Evolutionary conservation across 2,797 vertebrate genomes (phyloP).

Genomic region (Muscicapa striata): DNA sequence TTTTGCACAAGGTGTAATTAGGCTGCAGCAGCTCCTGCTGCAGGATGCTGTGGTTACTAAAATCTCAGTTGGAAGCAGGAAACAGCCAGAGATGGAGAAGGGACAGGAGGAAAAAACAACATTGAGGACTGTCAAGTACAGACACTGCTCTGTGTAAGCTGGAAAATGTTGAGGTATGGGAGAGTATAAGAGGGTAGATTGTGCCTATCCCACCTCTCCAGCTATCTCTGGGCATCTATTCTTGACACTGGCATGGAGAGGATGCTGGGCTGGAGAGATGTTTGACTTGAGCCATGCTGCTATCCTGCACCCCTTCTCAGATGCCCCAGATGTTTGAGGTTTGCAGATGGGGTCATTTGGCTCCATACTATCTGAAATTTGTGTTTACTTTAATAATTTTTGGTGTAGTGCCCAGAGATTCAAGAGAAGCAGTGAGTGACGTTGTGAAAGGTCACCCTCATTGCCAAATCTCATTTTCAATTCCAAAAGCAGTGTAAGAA

Average conservation of each 20-base stretch:
- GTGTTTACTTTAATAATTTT: neutral
- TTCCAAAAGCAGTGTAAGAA: neutral
- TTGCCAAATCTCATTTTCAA: slow-evolving; percentile 12
- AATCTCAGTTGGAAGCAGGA: neutral
- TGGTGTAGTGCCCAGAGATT: neutral
- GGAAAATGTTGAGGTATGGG: neutral
- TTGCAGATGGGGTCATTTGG: neutral
- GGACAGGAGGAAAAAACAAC: neutral
- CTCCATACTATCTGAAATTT: neutral
- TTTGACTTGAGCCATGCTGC: neutral
- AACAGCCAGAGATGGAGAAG: neutral
- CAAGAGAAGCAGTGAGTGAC: neutral
- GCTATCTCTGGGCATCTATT: neutral
- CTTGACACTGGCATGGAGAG: neutral
- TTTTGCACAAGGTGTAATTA: neutral
- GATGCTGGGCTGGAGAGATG: neutral
- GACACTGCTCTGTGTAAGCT: neutral
- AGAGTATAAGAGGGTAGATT: neutral
- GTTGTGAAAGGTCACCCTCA: neutral
- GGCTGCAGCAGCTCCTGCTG: neutral
- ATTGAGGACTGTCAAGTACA: neutral
- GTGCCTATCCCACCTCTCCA: neutral
- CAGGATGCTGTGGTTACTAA: neutral
- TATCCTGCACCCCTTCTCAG: neutral
- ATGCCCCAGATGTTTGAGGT: neutral